phyloP scores from a whole-genome alignment of 2,797 vertebrate genomes.

The Lagocephalus sceleratus region DNA sequence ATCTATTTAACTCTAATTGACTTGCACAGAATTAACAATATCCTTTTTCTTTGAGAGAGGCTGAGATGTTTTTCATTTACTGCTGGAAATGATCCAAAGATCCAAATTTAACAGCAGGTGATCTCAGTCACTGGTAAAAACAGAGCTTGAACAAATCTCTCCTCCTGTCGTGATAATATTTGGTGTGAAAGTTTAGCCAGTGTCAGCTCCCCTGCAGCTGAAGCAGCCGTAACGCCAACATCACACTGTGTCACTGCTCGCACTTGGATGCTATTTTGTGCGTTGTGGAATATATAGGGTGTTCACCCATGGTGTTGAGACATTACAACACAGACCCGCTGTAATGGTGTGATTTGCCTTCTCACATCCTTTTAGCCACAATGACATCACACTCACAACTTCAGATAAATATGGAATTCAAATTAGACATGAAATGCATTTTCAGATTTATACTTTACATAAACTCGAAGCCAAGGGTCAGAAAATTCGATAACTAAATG shows the following conservation, averaged over 20 bases:
- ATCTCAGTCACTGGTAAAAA: neutral
- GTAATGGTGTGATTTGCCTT: constrained; percentile 35
- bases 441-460: too few species aligned
- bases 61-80: too few species aligned
- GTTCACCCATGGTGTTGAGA: constrained; percentile 23
- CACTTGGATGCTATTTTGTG: neutral
- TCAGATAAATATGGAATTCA: too few species aligned
- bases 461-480: too few species aligned
- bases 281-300: neutral
- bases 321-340: constrained; percentile 25
- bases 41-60: too few species aligned
- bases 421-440: too few species aligned
- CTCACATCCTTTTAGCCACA: constrained; percentile 34
- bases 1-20: too few species aligned
- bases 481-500: too few species aligned
- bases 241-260: neutral
- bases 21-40: too few species aligned
- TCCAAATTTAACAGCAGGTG: neutral
- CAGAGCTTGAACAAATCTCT: neutral
- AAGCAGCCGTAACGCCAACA: neutral
- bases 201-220: neutral
- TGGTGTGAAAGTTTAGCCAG: neutral
- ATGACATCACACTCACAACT: constrained; percentile 21
- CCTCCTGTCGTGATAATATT: too few species aligned
- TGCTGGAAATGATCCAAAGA: too few species aligned